Evolutionary conservation across 2,888 invertebrate genomes (phyloP), one percentile per base, ranked within the genome.

Genomic region (Limnephilus auricula): DNA sequence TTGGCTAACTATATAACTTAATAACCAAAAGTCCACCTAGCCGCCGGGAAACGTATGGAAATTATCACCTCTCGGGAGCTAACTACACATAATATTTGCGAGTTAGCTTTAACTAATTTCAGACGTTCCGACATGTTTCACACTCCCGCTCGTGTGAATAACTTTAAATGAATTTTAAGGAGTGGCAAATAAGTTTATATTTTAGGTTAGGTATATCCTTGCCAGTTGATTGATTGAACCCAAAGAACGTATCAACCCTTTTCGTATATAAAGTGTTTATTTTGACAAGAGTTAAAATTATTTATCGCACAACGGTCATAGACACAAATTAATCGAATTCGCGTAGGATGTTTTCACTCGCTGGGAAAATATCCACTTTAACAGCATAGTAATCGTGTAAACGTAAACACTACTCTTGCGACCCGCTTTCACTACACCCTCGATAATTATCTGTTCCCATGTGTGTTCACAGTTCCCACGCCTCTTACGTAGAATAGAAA

Each of bases 1-100:
- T 34, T 12, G n/a, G 78, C 12, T 40, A 88, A 88, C 87, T 88
- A 10, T 78, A 88, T 78, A 88, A 88, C 87, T 88, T 79, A 88
- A 37, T 37, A 88, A 88, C 65, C 50, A 18, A 78, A 88, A 88
- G 34, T 88, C 87, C 87, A 34, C 78, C 87, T 32, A 32, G 34
- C 78, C 50, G n/a, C 78, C 18, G 79, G 87, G 78, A 88, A 88
- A 78, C 78, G 31, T 78, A 88, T 88, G 31, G 25, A 88, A 78
- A 88, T 88, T 88, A 78, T 30, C 87, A n/a, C 78, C 86, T 34
- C 87, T 40, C 85, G 85, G 25, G 40, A 40, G 9, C 25, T 65
- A 65, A 65, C 65, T 65, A 65, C 65, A 65, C 65, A 65, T 65
- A 65, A 65, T 65, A 65, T 65, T 65, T 65, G 65, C 65, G 65